Evolutionary conservation across 2,888 invertebrate genomes (phyloP).

Genomic region (Deilephila porcellus): DNA sequence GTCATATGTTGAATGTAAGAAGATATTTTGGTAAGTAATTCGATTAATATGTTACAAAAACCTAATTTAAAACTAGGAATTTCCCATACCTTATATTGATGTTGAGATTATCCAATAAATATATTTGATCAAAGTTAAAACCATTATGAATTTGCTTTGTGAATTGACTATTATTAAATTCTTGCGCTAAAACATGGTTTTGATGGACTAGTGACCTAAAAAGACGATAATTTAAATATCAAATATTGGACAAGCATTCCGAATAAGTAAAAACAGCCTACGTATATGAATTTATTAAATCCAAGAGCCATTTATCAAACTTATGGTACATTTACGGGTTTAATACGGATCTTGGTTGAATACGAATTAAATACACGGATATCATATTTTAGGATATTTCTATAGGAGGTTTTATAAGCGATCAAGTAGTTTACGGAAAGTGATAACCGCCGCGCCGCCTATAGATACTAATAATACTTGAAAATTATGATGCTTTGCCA

Average conservation of each 20-base stretch:
- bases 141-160: too few species aligned
- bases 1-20: not conserved
- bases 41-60: not conserved
- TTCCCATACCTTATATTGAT: not conserved
- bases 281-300: conserved; percentile 4
- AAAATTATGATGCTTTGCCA: too few species aligned
- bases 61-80: not conserved
- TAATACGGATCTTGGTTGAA: not conserved
- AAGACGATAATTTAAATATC: not conserved
- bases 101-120: too few species aligned
- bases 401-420: too few species aligned
- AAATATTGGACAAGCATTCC: conserved; percentile 11
- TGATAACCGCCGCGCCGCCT: too few species aligned
- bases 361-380: not conserved
- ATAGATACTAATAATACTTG: too few species aligned
- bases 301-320: not conserved
- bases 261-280: conserved; percentile 11
- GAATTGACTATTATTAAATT: not conserved
- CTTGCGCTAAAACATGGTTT: not conserved
- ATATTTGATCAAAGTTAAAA: too few species aligned
- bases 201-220: not conserved
- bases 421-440: too few species aligned
- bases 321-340: not conserved
- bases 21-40: not conserved
- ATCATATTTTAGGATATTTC: not conserved